These are phyloP conservation scores for Phyllotreta striolata DNA, from an alignment of 2,888 invertebrate genomes.

Conservation along the genomic window DNA sequence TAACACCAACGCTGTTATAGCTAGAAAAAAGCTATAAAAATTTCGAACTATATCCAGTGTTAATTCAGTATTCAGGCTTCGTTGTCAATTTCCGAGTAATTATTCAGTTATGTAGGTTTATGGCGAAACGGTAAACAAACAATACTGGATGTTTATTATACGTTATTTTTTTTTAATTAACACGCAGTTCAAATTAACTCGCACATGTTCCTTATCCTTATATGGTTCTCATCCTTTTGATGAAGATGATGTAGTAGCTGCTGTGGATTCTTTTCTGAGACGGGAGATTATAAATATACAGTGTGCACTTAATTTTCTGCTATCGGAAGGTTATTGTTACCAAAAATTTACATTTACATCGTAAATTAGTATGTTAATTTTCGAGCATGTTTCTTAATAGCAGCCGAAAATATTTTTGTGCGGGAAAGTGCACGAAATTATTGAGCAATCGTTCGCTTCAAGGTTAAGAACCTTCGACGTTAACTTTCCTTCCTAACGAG, in stretches of 20 bases:
- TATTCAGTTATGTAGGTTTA: constrained; percentile 23
- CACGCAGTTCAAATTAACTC: neutral
- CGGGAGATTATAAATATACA: too few relatives aligned
- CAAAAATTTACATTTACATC: constrained; percentile 1
- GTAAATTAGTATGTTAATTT: constrained; percentile 1
- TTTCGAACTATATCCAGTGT: too few relatives aligned
- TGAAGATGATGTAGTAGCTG: too few relatives aligned
- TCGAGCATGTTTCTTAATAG: too few relatives aligned
- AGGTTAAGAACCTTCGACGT: constrained; percentile 5
- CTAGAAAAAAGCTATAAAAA: too few relatives aligned
- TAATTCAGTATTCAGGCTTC: neutral
- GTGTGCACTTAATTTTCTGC: too few relatives aligned
- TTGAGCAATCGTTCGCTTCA: constrained; percentile 3
- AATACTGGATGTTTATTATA: constrained; percentile 1
- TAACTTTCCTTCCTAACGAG: neutral
- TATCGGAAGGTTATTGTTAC: neutral
- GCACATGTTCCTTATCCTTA: too few relatives aligned
- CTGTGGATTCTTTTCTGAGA: too few relatives aligned
- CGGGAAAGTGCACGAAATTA: constrained; percentile 2
- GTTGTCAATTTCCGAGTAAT: constrained; percentile 12
- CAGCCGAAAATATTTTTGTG: too few relatives aligned
- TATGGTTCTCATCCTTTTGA: too few relatives aligned
- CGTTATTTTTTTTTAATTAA: neutral
- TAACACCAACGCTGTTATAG: too few relatives aligned
- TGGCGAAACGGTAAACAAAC: constrained; percentile 18